A percentile compares a stretch with the other conserved stretches of the same genome.
Conservation (phyloP, 1,140 invertebrate species). For the Trissolcus basalis region DNA sequence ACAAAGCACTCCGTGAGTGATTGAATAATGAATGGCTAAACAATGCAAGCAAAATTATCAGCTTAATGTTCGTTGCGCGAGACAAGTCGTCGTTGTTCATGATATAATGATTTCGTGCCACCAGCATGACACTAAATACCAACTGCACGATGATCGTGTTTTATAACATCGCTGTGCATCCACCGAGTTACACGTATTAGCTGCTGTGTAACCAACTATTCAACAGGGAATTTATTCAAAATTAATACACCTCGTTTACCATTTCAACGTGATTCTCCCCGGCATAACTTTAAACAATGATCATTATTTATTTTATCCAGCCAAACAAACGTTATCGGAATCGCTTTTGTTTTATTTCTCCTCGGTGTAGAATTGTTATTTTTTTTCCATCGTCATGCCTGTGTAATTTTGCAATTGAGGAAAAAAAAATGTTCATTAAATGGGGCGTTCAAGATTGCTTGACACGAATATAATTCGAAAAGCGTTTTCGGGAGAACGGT, state of each 20-base stretch:
- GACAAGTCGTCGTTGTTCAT: slow-evolving; percentile 25
- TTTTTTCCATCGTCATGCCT: too few relatives aligned
- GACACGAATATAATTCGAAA: too few relatives aligned
- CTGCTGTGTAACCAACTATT: slow-evolving; percentile 13
- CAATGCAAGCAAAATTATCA: slow-evolving; percentile 30
- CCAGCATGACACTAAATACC: slow-evolving; percentile 17
- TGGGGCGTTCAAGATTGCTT: too few relatives aligned
- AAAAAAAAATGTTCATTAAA: too few relatives aligned
- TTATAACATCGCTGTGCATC: slow-evolving; percentile 15
- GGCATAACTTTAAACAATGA: background rate
- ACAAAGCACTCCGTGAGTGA: slow-evolving; percentile 26
- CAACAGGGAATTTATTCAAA: slow-evolving; percentile 19
- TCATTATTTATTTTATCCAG: too few relatives aligned
- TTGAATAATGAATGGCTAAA: slow-evolving; percentile 34
- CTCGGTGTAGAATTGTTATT: too few relatives aligned
- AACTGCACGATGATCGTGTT: slow-evolving; percentile 15
- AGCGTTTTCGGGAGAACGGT: too few relatives aligned
- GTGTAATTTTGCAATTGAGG: too few relatives aligned
- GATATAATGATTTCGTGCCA: slow-evolving; percentile 12
- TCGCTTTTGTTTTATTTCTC: too few relatives aligned
- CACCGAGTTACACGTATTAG: slow-evolving; percentile 5
- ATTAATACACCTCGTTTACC: slow-evolving; percentile 4
- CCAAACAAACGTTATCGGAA: too few relatives aligned
- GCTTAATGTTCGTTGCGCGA: slow-evolving; percentile 34
- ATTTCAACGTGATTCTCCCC: slow-evolving; percentile 5